These are phyloP conservation scores for Chamaetylas fuelleborni DNA, from an alignment of 2,113 vertebrate species.

Conservation along the genomic window DNA sequence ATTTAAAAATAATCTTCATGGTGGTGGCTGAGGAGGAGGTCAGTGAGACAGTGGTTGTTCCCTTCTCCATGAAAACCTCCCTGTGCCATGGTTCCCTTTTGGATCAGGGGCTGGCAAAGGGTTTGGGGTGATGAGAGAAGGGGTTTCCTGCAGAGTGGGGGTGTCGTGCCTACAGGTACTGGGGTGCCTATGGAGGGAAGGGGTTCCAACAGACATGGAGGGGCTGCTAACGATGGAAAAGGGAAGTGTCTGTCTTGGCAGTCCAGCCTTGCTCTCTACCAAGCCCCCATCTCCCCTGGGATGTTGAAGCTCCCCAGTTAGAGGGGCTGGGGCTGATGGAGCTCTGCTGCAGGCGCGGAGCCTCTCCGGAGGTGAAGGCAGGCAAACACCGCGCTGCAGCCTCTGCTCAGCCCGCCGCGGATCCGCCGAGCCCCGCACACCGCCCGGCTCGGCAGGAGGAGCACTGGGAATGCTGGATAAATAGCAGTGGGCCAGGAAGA, in stretches of 20 bases:
- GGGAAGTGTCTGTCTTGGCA: background rate
- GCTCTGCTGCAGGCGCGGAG: background rate
- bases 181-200: background rate
- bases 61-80: background rate
- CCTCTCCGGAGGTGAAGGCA: background rate
- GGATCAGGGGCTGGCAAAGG: background rate
- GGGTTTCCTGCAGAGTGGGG: background rate
- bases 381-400: background rate
- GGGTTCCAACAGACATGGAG: background rate
- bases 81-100: accelerated
- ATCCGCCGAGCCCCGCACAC: background rate
- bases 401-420: background rate
- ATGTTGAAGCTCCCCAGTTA: no score
- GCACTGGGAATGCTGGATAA: background rate
- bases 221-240: accelerated
- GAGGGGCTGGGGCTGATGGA: background rate
- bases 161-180: background rate
- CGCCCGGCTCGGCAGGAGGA: background rate
- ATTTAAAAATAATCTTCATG: background rate
- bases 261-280: background rate
- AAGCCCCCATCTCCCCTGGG: background rate
- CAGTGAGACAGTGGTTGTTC: background rate
- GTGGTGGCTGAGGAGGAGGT: background rate
- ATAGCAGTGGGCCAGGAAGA: background rate
- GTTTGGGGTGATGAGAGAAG: background rate